Evolutionary conservation across 1,140 invertebrate species (phyloP).

Genomic region (Ostrea denselamellosa): DNA sequence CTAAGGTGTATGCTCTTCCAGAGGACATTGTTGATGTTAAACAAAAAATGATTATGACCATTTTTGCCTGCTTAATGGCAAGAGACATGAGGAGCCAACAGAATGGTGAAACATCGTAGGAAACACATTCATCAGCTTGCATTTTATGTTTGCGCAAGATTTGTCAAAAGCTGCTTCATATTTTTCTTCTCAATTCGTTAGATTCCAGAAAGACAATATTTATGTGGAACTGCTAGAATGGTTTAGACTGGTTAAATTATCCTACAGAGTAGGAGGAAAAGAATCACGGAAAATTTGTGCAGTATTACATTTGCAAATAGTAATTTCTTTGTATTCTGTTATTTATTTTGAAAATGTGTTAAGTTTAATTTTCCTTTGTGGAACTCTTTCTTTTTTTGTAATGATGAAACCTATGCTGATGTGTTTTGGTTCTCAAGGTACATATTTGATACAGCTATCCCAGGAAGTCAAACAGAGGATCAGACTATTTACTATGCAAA

Average conservation of each 20-base stretch:
- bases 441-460: background rate
- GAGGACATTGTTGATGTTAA: conserved; percentile 99
- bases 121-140: background rate
- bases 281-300: background rate
- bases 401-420: conserved; percentile 12
- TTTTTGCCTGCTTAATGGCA: conserved; percentile 97
- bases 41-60: conserved; percentile 99
- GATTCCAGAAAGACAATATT: conserved; percentile 4
- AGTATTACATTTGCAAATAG: background rate
- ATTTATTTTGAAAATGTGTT: background rate
- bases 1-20: conserved; percentile 98
- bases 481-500: background rate
- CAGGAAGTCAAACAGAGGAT: background rate
- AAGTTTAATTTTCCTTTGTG: background rate
- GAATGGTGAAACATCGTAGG: conserved; percentile 6
- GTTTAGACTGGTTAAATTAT: background rate
- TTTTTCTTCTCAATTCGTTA: conserved; percentile 17
- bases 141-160: conserved; percentile 8
- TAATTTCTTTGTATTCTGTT: background rate
- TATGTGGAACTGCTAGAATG: conserved; percentile 23
- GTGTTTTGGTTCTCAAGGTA: background rate
- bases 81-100: conserved; percentile 45
- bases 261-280: background rate
- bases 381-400: background rate
- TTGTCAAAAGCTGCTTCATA: conserved; percentile 9